Evolutionary conservation across 2,113 vertebrate genomes (phyloP).

Genomic region (Clarias macrocephalus): DNA sequence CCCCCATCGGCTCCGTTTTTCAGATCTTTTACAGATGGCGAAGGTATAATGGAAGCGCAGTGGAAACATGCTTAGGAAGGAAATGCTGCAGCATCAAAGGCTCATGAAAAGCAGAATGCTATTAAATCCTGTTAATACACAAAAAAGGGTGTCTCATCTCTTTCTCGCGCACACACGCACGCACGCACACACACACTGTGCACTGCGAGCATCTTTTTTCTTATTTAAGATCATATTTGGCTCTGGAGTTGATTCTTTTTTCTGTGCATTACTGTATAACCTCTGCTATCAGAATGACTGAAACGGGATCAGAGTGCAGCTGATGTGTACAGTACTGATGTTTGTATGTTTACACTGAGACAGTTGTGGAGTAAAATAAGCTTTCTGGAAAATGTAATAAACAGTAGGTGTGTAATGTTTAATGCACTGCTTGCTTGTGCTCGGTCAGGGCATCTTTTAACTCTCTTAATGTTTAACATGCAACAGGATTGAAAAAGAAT

Average conservation of each 20-base stretch:
- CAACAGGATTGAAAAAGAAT: not conserved
- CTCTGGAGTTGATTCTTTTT: not conserved
- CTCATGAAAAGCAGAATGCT: not conserved
- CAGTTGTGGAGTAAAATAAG: not conserved
- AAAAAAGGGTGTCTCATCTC: not conserved
- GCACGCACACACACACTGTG: not conserved
- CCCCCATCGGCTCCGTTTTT: not conserved
- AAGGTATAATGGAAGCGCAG: not conserved
- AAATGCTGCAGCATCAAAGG: not conserved
- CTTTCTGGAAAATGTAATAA: not conserved
- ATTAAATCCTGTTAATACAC: not conserved
- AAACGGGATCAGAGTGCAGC: not conserved
- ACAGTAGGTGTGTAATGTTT: not conserved
- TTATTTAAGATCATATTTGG: not conserved
- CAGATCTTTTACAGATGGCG: not conserved
- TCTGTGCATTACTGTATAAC: not conserved
- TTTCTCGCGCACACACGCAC: too few species aligned
- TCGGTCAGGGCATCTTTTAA: not conserved
- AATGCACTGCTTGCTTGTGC: not conserved
- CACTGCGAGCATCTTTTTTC: not conserved
- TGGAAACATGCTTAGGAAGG: not conserved
- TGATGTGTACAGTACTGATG: not conserved
- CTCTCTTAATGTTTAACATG: not conserved
- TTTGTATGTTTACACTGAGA: conserved; percentile 10
- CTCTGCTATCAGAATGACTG: not conserved